Base-by-base conservation (phyloP, 2,113 vertebrate species). In the Saguinus midas region DNA sequence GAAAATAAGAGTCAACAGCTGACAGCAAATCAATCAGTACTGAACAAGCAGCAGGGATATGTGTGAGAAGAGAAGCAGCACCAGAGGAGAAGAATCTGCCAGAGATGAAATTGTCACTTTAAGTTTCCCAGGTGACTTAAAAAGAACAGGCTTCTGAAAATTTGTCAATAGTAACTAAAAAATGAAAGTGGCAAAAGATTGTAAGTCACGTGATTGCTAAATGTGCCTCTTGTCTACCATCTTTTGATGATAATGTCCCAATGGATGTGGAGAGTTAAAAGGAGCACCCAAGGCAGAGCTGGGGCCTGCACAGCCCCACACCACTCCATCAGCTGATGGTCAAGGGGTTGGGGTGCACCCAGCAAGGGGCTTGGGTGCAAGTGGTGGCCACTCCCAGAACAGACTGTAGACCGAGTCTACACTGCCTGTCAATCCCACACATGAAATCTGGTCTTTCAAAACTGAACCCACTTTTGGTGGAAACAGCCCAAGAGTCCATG, bases 381-480 rank as follows among this genome's bases (percentile, higher is more conserved):
- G 25, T 1, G 29, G 52, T 2, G 8, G 70, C 32, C n/a, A 11
- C 8, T 9, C 88, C 64, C 76, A 96, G 70, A 75, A 40, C 61
- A 88, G 35, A 21, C 43, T 70, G 1, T 6, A 64, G 66, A 5
- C 50, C 1, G 3, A 75, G 35, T n/a, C 35, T 21, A 23, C 0
- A 37, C 57, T 9, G 37, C 37, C 64, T 82, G 37, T 20, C 29
- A 40, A 3, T 50, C 27, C 35, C 75, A 35, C 0, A 8, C 1
- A 12, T 18, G 64, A 85, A 90, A 64, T 16, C 20, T 37, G 37
- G n/a, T 16, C 64, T 52, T 87, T 82, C n/a, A 78, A 72, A 43
- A 17, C 45, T 25, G 27, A 97, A 90, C 88, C 97, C 96, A 99
- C 98, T 99, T 99, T 98, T 99, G 96, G 12, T 84, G n/a, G 32